Conservation (phyloP, 64 coral and sea anemone species). For the Dendronephthya gigantea region DNA sequence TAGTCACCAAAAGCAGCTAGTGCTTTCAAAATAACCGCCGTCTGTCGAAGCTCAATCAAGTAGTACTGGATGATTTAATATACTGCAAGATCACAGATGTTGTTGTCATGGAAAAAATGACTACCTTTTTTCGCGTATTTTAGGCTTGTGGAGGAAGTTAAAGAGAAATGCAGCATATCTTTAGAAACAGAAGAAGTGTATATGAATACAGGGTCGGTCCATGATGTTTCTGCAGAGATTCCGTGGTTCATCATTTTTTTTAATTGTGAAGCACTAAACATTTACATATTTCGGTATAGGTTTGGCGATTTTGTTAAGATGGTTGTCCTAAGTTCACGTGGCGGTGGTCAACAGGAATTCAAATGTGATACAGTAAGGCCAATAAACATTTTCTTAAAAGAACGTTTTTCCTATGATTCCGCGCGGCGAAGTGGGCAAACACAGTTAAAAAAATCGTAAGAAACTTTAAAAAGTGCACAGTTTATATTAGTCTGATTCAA, state of each 20-base stretch:
- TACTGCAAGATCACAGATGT: neutral
- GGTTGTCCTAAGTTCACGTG: slow-evolving; percentile 65
- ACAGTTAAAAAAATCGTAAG: too few species aligned
- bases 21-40: too few species aligned
- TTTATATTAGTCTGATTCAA: too few species aligned
- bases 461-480: too few species aligned
- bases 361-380: slow-evolving; percentile 85
- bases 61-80: too few species aligned
- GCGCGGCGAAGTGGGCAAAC: too few species aligned
- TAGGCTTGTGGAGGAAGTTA: slow-evolving; percentile 90
- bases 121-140: neutral
- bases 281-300: slow-evolving; percentile 21
- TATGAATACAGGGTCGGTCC: slow-evolving; percentile 75
- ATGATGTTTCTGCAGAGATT: neutral
- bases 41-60: too few species aligned
- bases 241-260: neutral
- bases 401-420: neutral
- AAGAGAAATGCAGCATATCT: slow-evolving; percentile 56
- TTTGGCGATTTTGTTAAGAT: slow-evolving; percentile 70
- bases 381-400: too few species aligned
- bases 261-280: neutral
- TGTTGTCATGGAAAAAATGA: too few species aligned
- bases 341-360: slow-evolving; percentile 66
- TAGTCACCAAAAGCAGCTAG: neutral
- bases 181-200: slow-evolving; percentile 85